Evolutionary conservation across 2,113 vertebrate genomes (phyloP).

Genomic region (Egretta garzetta): DNA sequence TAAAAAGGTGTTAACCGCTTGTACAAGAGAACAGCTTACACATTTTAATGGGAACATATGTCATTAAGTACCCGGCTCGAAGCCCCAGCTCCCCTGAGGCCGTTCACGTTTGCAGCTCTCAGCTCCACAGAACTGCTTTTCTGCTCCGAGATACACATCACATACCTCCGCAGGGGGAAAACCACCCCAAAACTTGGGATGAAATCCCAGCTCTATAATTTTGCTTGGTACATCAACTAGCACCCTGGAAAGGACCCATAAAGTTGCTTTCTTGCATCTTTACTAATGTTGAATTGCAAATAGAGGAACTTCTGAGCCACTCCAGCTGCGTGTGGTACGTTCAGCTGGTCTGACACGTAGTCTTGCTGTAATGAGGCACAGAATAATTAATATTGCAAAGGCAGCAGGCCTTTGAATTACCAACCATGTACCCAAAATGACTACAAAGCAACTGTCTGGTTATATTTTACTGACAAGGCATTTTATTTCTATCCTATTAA

Average conservation of each 20-base stretch:
- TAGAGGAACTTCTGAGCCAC: neutral
- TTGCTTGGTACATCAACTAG: neutral
- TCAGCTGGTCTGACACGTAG: constrained; percentile 30
- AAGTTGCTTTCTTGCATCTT: neutral
- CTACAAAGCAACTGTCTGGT: constrained; percentile 62
- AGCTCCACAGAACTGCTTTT: neutral
- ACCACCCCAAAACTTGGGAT: neutral
- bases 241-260: neutral
- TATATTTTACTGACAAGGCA: constrained; percentile 61
- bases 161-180: neutral
- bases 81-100: neutral
- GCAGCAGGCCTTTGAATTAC: constrained; percentile 54
- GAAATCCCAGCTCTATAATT: neutral
- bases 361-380: constrained; percentile 29
- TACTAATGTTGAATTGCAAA: neutral
- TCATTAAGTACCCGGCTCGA: neutral
- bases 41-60: constrained; percentile 40
- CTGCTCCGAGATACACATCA: neutral
- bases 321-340: neutral
- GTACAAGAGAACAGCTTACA: constrained; percentile 15
- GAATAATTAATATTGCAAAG: constrained; percentile 61
- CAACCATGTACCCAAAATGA: constrained; percentile 38
- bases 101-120: neutral
- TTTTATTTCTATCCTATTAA: constrained; percentile 67
- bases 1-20: constrained; percentile 42